Percentiles rank a stretch among this genome's conserved stretches.
phyloP scores from a whole-genome alignment of 92 coral and sea anemone genomes.

The Umimayanthus chanpuru region DNA sequence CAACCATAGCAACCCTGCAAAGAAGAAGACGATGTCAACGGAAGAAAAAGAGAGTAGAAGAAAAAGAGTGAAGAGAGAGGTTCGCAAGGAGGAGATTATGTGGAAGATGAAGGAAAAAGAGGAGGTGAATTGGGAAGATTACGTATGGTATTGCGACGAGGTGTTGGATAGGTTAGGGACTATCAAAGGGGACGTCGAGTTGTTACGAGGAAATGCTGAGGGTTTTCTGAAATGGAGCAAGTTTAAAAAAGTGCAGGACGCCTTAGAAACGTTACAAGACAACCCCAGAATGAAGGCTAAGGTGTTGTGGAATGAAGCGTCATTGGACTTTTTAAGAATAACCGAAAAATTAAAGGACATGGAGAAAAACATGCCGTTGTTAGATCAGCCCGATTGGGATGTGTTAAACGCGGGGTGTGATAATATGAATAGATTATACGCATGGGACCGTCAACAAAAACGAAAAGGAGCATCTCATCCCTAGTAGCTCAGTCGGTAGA shows the following conservation, averaged over 20 bases:
- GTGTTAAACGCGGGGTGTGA: slow-evolving; percentile 2
- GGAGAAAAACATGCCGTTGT: background rate
- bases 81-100: background rate
- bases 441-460: slow-evolving; percentile 1
- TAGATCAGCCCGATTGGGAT: background rate
- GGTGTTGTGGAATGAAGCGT: slow-evolving; percentile 11
- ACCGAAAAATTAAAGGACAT: slow-evolving; percentile 9
- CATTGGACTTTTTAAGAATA: slow-evolving; percentile 8
- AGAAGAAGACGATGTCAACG: slow-evolving; percentile 3
- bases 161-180: background rate
- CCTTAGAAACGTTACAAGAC: background rate
- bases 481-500: slow-evolving; percentile 8
- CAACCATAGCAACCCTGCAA: slow-evolving; percentile 12
- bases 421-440: background rate
- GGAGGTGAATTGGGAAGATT: background rate
- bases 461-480: slow-evolving; percentile 2
- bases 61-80: too few species aligned
- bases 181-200: slow-evolving; percentile 1
- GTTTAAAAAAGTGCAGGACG: slow-evolving; percentile 8
- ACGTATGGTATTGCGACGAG: slow-evolving; percentile 5
- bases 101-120: background rate
- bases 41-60: background rate
- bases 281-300: background rate
- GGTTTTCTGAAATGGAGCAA: background rate
- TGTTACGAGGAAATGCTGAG: slow-evolving; percentile 5